Evolutionary conservation across 2,888 invertebrate species (phyloP).

Genomic region (Prosapia bicincta): DNA sequence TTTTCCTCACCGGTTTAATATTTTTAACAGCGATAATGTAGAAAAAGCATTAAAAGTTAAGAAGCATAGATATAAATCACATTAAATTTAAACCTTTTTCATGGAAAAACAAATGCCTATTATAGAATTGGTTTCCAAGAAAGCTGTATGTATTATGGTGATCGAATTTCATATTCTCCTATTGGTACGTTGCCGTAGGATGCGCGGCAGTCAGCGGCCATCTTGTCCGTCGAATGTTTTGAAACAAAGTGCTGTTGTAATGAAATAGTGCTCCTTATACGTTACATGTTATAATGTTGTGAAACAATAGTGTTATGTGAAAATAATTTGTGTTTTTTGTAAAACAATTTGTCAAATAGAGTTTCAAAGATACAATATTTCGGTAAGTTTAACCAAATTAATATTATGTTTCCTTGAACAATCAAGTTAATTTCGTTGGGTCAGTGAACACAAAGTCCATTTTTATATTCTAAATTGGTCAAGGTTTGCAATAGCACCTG

Average conservation of each 20-base stretch:
- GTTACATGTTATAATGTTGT: conserved; percentile 5
- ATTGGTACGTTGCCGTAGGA: conserved; percentile 27
- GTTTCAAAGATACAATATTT: background rate
- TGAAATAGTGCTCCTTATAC: background rate
- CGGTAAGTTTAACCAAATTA: background rate
- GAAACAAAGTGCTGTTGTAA: conserved; percentile 27
- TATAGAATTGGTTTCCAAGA: background rate
- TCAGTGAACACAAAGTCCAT: background rate
- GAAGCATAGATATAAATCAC: too few relatives aligned
- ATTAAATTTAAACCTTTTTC: background rate
- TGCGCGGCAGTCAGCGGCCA: conserved; percentile 31
- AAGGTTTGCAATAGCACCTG: background rate
- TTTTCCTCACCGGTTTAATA: background rate
- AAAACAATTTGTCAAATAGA: background rate
- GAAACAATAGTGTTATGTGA: background rate
- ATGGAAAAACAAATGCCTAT: background rate
- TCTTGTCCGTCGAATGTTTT: conserved; percentile 32
- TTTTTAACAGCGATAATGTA: background rate
- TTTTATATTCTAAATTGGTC: background rate
- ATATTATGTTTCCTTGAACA: background rate
- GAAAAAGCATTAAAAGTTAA: too few relatives aligned
- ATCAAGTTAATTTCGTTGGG: conserved; percentile 7
- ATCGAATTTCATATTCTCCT: conserved; percentile 25
- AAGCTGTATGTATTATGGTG: conserved; percentile 13
- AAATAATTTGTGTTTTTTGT: background rate